These are phyloP conservation scores for Iphiclides podalirius DNA, from an alignment of 2,888 invertebrate species.

Conservation along the genomic window DNA sequence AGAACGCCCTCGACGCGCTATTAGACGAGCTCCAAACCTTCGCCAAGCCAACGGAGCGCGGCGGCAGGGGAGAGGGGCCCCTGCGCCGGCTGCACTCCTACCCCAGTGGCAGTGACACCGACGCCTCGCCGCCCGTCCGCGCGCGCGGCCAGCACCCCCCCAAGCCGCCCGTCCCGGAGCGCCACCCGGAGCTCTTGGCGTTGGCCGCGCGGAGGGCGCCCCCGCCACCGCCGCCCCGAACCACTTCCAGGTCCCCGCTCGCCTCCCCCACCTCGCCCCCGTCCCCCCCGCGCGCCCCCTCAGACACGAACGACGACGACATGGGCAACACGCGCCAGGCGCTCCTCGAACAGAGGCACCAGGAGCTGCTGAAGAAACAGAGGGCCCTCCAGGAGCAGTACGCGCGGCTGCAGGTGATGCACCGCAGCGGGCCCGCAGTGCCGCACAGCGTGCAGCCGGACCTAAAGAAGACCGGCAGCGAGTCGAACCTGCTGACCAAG, in stretches of 20 bases:
- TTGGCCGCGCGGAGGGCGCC: slow-evolving; percentile 87
- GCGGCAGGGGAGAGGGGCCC: slow-evolving; percentile 79
- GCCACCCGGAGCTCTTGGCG: slow-evolving; percentile 88
- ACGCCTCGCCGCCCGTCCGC: slow-evolving; percentile 87
- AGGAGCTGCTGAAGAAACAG: slow-evolving; percentile 92
- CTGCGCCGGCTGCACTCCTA: slow-evolving; percentile 90
- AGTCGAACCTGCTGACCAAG: slow-evolving; percentile 91
- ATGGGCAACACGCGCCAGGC: slow-evolving; percentile 80
- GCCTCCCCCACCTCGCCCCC: slow-evolving; percentile 90
- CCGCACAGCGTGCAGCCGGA: slow-evolving; percentile 83
- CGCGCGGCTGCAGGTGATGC: slow-evolving; percentile 92
- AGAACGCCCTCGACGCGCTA: slow-evolving; percentile 98
- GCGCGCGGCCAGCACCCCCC: slow-evolving; percentile 78
- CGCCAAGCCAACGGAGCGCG: slow-evolving; percentile 82
- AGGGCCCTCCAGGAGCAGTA: slow-evolving; percentile 95
- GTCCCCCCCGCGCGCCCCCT: slow-evolving; percentile 72
- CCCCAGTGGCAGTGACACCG: slow-evolving; percentile 91
- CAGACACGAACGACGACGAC: slow-evolving; percentile 55
- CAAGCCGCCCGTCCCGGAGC: slow-evolving; percentile 91
- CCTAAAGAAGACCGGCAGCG: slow-evolving; percentile 93
- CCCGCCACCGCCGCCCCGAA: slow-evolving; percentile 95
- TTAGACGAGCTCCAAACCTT: slow-evolving; percentile 96
- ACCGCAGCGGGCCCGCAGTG: slow-evolving; percentile 85
- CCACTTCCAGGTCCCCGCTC: slow-evolving; percentile 92
- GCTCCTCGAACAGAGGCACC: slow-evolving; percentile 91